Evolutionary conservation across 2,797 vertebrate species (phyloP), one percentile per base, ranked within the genome.

Genomic region (Galaxias olidus): DNA sequence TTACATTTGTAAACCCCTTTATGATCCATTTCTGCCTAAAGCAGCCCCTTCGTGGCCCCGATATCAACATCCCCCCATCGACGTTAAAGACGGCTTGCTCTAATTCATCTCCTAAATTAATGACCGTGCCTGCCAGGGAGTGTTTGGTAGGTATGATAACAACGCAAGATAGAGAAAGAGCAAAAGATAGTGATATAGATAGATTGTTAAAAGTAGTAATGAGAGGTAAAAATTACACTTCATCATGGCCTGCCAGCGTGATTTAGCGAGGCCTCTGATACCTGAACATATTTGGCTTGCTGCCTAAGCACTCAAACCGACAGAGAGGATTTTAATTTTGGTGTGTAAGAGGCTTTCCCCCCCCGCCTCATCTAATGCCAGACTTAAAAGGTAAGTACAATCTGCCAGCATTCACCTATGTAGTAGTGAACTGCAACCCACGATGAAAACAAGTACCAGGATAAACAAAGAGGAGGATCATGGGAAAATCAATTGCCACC

Each of bases 261-360:
- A 73, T 65, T 59, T 49, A 63, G 41, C 43, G 41, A 44, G 18
- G 18, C 59, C 61, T 45, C 62, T 68, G 57, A 66, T 82, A 86
- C 83, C 83, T 86, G 85, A 80, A 63, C 59, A 59, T 65, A 59
- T 68, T 46, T 77, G 82, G 68, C 60, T 65, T 54, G 65, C 72
- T 51, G 70, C 71, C 68, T 76, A 72, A 74, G 72, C 51, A 81
- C 78, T 83, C 76, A 77, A 75, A 83, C 74, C 72, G 66, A 74
- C 73, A 80, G 66, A 72, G 60, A 79, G 80, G 81, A 84, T 86
- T 86, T 86, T 72, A 69, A 77, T 80, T 57, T 80, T 67, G 61
- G 65, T 68, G 71, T 66, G 30, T 85, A 84, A 88, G 86, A 85
- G 77, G 80, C 79, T 85, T 85, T 86, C 62, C 75, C 69, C 75